Evolutionary conservation across 2,797 vertebrate genomes (phyloP).

Genomic region (Schizopygopsis pylzovi): DNA sequence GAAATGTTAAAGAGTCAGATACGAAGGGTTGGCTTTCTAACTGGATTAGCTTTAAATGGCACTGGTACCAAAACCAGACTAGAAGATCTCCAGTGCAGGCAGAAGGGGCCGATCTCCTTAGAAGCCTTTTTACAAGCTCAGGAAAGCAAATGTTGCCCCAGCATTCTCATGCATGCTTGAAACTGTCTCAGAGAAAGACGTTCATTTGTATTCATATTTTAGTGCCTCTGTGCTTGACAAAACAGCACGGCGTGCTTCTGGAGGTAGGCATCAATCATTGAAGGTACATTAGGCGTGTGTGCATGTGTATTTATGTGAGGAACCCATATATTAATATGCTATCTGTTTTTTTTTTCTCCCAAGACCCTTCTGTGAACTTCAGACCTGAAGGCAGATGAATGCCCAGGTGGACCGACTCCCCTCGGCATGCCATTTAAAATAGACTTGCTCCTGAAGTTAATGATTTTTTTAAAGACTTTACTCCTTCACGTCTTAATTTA

Average conservation of each 20-base stretch:
- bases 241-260: constrained; percentile 17
- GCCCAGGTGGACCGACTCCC: background rate
- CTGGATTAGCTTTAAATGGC: constrained; percentile 71
- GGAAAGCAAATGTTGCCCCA: constrained; percentile 34
- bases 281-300: constrained; percentile 1
- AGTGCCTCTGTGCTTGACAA: constrained; percentile 34
- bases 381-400: constrained; percentile 11
- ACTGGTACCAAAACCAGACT: constrained; percentile 55
- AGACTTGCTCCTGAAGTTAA: constrained; percentile 44
- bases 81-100: constrained; percentile 7
- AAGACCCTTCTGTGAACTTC: background rate
- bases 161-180: constrained; percentile 5
- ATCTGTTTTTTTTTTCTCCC: background rate
- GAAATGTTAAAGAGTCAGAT: constrained; percentile 53
- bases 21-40: constrained; percentile 72
- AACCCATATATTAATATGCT: background rate
- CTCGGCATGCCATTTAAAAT: constrained; percentile 46
- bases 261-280: constrained; percentile 45
- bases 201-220: constrained; percentile 30
- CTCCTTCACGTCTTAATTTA: constrained; percentile 43
- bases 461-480: constrained; percentile 57
- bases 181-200: constrained; percentile 4
- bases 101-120: constrained; percentile 18
- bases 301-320: constrained; percentile 21
- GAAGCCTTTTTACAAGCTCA: constrained; percentile 35